These are phyloP conservation scores for Acrossocheilus fasciatus DNA, from an alignment of 2,797 vertebrate species.

Conservation along the genomic window DNA sequence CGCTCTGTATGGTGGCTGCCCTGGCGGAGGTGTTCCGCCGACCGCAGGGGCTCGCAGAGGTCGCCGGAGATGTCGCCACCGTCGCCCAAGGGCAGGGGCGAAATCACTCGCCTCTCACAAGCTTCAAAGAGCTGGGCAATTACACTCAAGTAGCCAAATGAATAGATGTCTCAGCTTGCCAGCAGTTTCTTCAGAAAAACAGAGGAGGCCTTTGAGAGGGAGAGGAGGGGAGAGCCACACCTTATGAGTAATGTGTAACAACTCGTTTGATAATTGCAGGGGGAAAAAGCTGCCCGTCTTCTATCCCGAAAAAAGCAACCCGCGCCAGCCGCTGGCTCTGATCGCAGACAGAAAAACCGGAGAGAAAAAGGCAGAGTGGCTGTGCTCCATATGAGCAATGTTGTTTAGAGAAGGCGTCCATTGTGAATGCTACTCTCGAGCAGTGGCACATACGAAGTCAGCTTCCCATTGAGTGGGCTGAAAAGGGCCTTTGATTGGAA, in stretches of 20 bases:
- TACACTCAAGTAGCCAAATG: constrained; percentile 73
- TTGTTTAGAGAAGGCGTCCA: constrained; percentile 83
- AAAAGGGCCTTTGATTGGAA: constrained; percentile 87
- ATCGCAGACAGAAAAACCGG: constrained; percentile 56
- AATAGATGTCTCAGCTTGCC: constrained; percentile 73
- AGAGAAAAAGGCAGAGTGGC: constrained; percentile 76
- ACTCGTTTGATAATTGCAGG: constrained; percentile 66
- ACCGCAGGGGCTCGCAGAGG: constrained; percentile 62
- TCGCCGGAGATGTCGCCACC: constrained; percentile 69
- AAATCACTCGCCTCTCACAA: constrained; percentile 75
- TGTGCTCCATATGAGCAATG: constrained; percentile 80
- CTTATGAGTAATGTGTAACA: constrained; percentile 68
- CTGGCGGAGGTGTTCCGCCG: constrained; percentile 64
- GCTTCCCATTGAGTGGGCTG: constrained; percentile 83
- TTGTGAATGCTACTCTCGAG: constrained; percentile 83
- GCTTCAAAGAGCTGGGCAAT: constrained; percentile 78
- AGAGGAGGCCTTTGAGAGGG: constrained; percentile 71
- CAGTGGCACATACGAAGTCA: constrained; percentile 78
- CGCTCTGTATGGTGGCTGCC: constrained; percentile 70
- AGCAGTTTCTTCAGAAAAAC: constrained; percentile 67
- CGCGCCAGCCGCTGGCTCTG: constrained; percentile 62
- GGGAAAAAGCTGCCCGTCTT: constrained; percentile 57
- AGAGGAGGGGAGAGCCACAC: constrained; percentile 67
- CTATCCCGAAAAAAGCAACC: constrained; percentile 54
- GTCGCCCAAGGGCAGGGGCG: constrained; percentile 70